Evolutionary conservation across 2,113 vertebrate species (phyloP).

Genomic region (Urocolius indicus): DNA sequence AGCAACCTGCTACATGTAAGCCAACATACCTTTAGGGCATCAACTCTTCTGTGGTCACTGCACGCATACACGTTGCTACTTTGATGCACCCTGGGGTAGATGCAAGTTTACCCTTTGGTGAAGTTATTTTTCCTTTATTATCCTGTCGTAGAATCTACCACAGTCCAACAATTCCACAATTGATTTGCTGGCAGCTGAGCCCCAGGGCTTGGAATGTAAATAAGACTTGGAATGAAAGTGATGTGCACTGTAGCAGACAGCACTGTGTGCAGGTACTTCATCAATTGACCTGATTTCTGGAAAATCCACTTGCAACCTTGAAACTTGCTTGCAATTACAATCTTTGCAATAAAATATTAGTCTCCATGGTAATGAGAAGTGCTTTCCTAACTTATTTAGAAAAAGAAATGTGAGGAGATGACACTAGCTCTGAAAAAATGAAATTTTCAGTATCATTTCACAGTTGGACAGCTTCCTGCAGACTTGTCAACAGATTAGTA

Average conservation of each 20-base stretch:
- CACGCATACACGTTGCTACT: background rate
- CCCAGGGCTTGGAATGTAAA: conserved; percentile 64
- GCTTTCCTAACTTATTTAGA: conserved; percentile 38
- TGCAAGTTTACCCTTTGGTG: conserved; percentile 31
- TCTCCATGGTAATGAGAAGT: conserved; percentile 65
- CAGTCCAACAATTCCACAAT: conserved; percentile 54
- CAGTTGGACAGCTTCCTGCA: conserved; percentile 57
- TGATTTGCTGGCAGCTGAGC: conserved; percentile 53
- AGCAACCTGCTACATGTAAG: background rate
- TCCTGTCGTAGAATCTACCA: conserved; percentile 40
- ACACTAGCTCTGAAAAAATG: conserved; percentile 57
- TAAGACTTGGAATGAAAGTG: conserved; percentile 47
- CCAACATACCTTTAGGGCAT: background rate
- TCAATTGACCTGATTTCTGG: conserved; percentile 60
- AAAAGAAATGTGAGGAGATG: background rate
- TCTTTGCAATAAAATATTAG: conserved; percentile 67
- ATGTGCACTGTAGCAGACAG: conserved; percentile 27
- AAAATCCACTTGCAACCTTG: conserved; percentile 41
- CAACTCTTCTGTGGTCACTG: background rate
- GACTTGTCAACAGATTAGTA: conserved; percentile 63
- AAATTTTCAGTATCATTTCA: conserved; percentile 64
- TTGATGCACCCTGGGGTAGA: background rate
- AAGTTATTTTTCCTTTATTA: conserved; percentile 58
- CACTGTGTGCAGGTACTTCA: conserved; percentile 50
- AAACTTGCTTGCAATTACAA: conserved; percentile 50